phyloP scores from a whole-genome alignment of 2,888 invertebrate genomes.

The Meandrusa payeni region DNA sequence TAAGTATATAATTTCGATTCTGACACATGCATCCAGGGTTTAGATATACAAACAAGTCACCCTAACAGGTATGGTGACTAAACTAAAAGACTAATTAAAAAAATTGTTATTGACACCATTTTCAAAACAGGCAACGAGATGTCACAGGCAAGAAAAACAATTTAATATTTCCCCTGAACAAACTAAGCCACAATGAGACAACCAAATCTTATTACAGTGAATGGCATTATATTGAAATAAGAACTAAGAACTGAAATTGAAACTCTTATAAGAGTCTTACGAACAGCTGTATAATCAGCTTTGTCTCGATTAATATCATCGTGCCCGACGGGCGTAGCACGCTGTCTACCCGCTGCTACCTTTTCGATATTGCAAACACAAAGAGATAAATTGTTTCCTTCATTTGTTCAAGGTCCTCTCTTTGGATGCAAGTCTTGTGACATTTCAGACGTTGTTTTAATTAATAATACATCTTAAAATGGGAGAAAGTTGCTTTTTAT shows the following conservation, averaged over 20 bases:
- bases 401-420: conserved; percentile 61
- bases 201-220: conserved; percentile 25
- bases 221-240: conserved; percentile 34
- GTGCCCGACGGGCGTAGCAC: conserved; percentile 51
- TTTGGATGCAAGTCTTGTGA: conserved; percentile 52
- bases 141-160: conserved; percentile 8
- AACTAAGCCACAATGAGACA: conserved; percentile 18
- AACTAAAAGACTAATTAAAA: too few relatives aligned
- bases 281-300: conserved; percentile 72
- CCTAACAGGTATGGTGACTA: too few relatives aligned
- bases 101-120: not conserved
- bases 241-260: conserved; percentile 44
- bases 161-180: conserved; percentile 7
- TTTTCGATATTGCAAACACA: conserved; percentile 65
- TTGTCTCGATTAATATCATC: conserved; percentile 74
- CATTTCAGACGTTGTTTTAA: conserved; percentile 13
- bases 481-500: too few relatives aligned
- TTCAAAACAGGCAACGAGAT: not conserved
- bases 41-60: too few relatives aligned
- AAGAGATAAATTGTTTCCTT: conserved; percentile 76
- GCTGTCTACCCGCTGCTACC: conserved; percentile 44
- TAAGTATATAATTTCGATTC: too few relatives aligned
- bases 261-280: conserved; percentile 51
- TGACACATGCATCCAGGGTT: too few relatives aligned
- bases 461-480: conserved; percentile 1